phyloP scores from a whole-genome alignment of 2,797 vertebrate species.

The Salarias fasciatus region DNA sequence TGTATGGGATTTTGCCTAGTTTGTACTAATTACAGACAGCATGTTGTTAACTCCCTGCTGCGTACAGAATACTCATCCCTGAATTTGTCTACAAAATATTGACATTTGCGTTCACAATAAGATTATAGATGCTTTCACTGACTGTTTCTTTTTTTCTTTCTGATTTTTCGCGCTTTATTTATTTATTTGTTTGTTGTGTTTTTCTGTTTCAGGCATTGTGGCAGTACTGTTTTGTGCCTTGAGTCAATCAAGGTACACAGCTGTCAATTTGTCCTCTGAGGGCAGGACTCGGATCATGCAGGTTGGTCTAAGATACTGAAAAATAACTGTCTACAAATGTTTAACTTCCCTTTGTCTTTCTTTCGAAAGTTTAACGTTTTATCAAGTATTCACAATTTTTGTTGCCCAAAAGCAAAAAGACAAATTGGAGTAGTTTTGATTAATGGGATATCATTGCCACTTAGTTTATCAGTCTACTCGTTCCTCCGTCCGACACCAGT shows the following conservation, averaged over 20 bases:
- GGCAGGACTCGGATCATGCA: constrained; percentile 86
- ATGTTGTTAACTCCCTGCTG: constrained; percentile 26
- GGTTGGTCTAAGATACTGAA: too few relatives aligned
- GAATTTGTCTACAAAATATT: not conserved
- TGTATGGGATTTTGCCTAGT: constrained; percentile 21
- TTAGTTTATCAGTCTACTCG: constrained; percentile 8
- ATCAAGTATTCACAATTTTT: too few relatives aligned
- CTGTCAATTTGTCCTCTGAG: constrained; percentile 86
- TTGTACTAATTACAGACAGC: constrained; percentile 36
- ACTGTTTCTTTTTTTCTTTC: not conserved
- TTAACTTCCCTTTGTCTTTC: too few relatives aligned
- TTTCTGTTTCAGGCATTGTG: constrained; percentile 84
- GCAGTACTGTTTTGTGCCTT: constrained; percentile 90
- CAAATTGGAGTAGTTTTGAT: too few relatives aligned
- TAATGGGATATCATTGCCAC: not conserved
- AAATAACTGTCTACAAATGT: too few relatives aligned
- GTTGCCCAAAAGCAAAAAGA: too few relatives aligned
- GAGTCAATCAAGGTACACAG: constrained; percentile 88
- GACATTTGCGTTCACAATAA: constrained; percentile 4
- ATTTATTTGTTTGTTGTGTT: not conserved
- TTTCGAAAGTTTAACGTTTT: too few relatives aligned
- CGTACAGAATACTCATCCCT: not conserved
- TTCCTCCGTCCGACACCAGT: constrained; percentile 27
- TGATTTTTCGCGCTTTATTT: not conserved
- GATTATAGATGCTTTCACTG: not conserved